phyloP scores from a whole-genome alignment of 2,113 vertebrate genomes.

The Upupa epops region DNA sequence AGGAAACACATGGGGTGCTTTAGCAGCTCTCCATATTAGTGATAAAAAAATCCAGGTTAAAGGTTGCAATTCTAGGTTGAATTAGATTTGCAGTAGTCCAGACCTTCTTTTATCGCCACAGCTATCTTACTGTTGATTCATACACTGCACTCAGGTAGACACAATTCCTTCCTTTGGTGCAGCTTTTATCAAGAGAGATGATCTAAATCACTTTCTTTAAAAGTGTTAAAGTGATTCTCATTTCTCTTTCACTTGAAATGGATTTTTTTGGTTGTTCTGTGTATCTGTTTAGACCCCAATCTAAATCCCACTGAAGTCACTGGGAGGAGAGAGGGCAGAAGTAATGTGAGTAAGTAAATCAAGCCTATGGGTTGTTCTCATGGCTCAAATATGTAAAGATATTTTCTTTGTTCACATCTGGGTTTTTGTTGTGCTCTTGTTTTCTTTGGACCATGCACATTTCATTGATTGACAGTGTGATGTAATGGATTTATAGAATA shows the following conservation, averaged over 20 bases:
- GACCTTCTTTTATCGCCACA: neutral
- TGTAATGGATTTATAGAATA: neutral
- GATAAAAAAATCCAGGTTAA: slow-evolving; percentile 7
- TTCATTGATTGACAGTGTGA: neutral
- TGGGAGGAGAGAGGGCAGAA: accelerated
- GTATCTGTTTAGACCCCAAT: neutral
- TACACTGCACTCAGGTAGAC: neutral
- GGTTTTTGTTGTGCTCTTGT: neutral
- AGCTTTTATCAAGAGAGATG: neutral
- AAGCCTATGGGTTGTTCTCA: neutral
- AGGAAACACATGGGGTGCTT: neutral
- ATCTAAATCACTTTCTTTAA: neutral
- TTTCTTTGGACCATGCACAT: neutral
- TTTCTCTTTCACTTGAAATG: neutral
- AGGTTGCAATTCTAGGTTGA: neutral
- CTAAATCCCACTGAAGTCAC: neutral
- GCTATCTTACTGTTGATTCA: neutral
- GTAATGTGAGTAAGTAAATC: neutral
- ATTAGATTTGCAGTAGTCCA: neutral
- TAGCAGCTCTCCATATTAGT: neutral
- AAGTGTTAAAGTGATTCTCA: neutral
- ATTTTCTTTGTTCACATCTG: neutral
- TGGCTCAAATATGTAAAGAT: neutral
- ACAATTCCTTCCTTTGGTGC: neutral
- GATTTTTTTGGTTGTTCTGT: neutral